A percentile compares a stretch with the other conserved stretches of the same genome.
phyloP scores from a whole-genome alignment of 2,888 invertebrate genomes.

The Tenthredo livida region DNA sequence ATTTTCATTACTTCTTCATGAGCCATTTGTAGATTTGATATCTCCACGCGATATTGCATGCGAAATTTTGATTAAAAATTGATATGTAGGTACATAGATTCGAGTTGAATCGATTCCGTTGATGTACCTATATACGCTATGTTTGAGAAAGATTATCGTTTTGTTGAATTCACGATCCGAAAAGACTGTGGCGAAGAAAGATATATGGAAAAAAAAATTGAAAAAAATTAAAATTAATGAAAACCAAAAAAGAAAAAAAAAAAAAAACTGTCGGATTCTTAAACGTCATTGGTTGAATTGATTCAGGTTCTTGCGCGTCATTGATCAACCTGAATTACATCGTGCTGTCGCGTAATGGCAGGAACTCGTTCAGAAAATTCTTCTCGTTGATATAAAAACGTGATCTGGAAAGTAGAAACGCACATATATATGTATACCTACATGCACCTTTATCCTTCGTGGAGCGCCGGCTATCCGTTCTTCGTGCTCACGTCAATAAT shows the following conservation, averaged over 20 bases:
- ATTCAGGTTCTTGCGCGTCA: conserved; percentile 51
- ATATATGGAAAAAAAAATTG: not conserved
- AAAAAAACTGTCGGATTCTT: conserved; percentile 43
- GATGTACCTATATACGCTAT: too few species aligned
- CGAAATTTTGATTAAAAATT: not conserved
- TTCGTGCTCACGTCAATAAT: conserved; percentile 1
- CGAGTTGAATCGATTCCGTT: not conserved
- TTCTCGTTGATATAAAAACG: conserved; percentile 45
- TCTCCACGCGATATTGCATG: not conserved
- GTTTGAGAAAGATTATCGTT: not conserved
- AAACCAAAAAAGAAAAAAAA: not conserved
- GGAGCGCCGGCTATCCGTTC: conserved; percentile 8
- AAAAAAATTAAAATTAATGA: too few species aligned
- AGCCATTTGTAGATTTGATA: not conserved
- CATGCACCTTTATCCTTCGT: not conserved
- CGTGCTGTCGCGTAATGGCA: conserved; percentile 52
- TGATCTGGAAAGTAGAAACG: conserved; percentile 53
- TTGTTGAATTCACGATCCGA: conserved; percentile 7
- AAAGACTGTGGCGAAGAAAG: not conserved
- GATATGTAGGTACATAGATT: not conserved
- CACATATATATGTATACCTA: conserved; percentile 11
- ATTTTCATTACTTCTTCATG: not conserved
- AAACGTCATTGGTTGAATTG: conserved; percentile 51
- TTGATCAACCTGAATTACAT: conserved; percentile 52
- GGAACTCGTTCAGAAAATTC: conserved; percentile 53